A percentile compares a stretch with the other conserved stretches of the same genome.
phyloP scores from a whole-genome alignment of 2,113 vertebrate species.

The Toxotes jaculatrix region DNA sequence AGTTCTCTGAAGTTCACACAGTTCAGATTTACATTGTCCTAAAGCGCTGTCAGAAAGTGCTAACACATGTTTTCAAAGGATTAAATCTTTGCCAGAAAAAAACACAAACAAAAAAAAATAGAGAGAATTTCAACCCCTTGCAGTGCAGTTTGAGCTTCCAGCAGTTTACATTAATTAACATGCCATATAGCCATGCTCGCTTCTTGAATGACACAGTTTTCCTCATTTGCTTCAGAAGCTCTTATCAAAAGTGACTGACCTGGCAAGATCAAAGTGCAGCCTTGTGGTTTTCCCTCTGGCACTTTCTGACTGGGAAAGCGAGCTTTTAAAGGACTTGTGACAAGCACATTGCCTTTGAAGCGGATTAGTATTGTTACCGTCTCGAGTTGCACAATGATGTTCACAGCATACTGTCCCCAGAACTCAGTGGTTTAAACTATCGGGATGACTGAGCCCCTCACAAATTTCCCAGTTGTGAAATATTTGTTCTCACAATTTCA shows the following conservation, averaged over 20 bases:
- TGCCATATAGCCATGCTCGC: constrained; percentile 26
- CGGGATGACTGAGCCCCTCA: constrained; percentile 42
- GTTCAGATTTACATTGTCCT: constrained; percentile 4
- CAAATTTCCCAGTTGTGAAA: constrained; percentile 64
- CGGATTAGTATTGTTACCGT: constrained; percentile 71
- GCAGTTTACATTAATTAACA: constrained; percentile 58
- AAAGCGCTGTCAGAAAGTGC: constrained; percentile 9
- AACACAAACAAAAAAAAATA: constrained; percentile 20
- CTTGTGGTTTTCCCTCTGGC: constrained; percentile 67
- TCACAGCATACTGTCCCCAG: constrained; percentile 59
- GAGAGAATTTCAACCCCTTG: constrained; percentile 13
- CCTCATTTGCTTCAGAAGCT: constrained; percentile 68
- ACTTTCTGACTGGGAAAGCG: constrained; percentile 66
- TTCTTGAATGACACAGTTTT: constrained; percentile 70
- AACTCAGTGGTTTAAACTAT: constrained; percentile 51
- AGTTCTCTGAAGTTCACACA: not conserved
- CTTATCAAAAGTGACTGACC: constrained; percentile 76
- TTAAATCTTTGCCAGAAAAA: constrained; percentile 21
- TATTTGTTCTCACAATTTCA: constrained; percentile 77
- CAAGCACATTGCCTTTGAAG: constrained; percentile 79
- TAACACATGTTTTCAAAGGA: constrained; percentile 34
- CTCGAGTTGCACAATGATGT: constrained; percentile 76
- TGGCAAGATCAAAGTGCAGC: constrained; percentile 79
- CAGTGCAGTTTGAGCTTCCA: constrained; percentile 31
- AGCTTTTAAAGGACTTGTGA: constrained; percentile 76